Percentiles rank a stretch among this genome's conserved stretches.
Evolutionary conservation across 2,797 vertebrate genomes (phyloP).

Genomic region (Austrolebias charrua): DNA sequence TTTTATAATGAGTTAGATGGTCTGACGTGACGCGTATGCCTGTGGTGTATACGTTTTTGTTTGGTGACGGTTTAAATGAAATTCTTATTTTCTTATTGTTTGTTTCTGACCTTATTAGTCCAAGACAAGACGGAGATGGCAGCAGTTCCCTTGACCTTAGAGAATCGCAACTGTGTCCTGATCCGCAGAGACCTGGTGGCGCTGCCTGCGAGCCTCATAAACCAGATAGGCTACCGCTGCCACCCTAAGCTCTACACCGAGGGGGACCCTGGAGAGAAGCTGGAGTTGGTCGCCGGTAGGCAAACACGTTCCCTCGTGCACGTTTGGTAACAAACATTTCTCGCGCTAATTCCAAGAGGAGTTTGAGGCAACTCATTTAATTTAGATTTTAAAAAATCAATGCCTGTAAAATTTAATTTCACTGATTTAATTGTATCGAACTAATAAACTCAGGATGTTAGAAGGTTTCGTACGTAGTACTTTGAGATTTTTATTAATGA

Average conservation of each 20-base stretch:
- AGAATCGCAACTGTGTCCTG: constrained; percentile 95
- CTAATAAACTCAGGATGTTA: constrained; percentile 4
- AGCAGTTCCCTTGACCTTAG: constrained; percentile 82
- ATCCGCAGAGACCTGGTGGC: constrained; percentile 95
- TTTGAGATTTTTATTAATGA: too few species aligned
- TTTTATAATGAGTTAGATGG: constrained; percentile 10
- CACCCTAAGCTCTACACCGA: constrained; percentile 98
- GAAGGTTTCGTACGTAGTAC: too few species aligned
- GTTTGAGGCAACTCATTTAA: background rate
- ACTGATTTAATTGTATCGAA: constrained; percentile 8
- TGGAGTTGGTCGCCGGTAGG: constrained; percentile 96
- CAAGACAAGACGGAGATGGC: constrained; percentile 90
- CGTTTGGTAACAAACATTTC: constrained; percentile 6
- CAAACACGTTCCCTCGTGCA: background rate
- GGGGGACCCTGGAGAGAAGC: constrained; percentile 97
- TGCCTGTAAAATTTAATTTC: background rate
- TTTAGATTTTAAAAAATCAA: constrained; percentile 20
- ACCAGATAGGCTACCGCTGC: constrained; percentile 97
- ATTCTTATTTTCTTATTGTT: constrained; percentile 17
- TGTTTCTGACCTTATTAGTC: constrained; percentile 63
- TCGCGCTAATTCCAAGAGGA: constrained; percentile 14
- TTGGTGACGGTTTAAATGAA: too few species aligned
- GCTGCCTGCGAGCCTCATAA: constrained; percentile 96
- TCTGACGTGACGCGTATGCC: background rate
- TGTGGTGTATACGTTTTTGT: background rate